phyloP scores from a whole-genome alignment of 2,113 vertebrate species.

The Chroicocephalus ridibundus region DNA sequence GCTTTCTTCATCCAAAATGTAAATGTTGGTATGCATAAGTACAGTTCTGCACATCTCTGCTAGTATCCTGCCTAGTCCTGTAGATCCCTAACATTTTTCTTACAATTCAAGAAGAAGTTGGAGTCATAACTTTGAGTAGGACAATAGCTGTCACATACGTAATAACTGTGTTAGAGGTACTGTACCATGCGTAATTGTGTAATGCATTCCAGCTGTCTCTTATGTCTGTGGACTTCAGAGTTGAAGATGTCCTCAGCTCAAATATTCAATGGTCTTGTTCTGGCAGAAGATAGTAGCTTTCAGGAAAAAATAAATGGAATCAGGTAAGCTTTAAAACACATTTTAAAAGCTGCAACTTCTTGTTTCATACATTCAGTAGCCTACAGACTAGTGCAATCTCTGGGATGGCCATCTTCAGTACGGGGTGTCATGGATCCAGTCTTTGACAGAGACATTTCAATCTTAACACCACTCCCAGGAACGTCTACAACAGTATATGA shows the following conservation, averaged over 20 bases:
- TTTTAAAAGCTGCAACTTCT: not conserved
- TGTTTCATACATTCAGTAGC: not conserved
- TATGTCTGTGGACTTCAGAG: not conserved
- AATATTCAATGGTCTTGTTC: not conserved
- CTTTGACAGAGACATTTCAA: not conserved
- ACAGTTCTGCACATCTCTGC: not conserved
- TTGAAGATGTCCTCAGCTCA: not conserved
- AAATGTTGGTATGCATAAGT: accelerated
- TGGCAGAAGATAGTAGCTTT: not conserved
- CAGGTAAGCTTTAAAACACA: not conserved
- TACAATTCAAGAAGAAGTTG: not conserved
- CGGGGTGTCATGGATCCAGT: not conserved
- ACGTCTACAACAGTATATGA: not conserved
- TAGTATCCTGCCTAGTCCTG: not conserved
- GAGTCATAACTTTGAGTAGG: not conserved
- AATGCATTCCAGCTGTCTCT: not conserved
- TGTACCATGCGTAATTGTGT: not conserved
- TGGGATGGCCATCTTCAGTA: not conserved
- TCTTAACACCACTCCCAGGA: not conserved
- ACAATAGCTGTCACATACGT: not conserved
- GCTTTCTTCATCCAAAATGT: not conserved
- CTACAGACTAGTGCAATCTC: not conserved
- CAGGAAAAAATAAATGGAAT: not conserved
- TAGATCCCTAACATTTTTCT: not conserved
- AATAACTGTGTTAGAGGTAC: not conserved